These are phyloP conservation scores for Enteromius mattozi DNA, from an alignment of 2,797 vertebrate genomes.

Conservation along the genomic window DNA sequence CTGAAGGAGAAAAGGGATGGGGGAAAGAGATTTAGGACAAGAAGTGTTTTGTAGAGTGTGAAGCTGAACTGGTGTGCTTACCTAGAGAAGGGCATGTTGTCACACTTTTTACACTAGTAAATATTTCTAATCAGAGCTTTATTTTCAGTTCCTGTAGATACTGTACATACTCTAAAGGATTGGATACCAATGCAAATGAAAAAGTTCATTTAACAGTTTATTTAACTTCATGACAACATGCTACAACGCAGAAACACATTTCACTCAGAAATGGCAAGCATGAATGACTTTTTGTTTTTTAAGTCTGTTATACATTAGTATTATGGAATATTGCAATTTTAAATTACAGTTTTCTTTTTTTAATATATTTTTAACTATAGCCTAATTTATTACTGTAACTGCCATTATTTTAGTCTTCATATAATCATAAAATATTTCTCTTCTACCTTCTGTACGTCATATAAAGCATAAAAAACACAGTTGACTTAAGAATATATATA, in stretches of 20 bases:
- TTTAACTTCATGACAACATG: not conserved
- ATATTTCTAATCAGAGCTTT: not conserved
- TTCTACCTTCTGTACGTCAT: not conserved
- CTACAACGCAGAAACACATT: not conserved
- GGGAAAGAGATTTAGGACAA: conserved; percentile 61
- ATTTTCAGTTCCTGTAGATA: not conserved
- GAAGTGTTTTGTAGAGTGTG: conserved; percentile 77
- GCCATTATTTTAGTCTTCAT: not conserved
- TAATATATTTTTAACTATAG: too few relatives aligned
- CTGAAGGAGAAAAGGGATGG: conserved; percentile 50
- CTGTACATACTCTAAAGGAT: not conserved
- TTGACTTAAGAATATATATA: not conserved
- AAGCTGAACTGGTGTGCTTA: conserved; percentile 60
- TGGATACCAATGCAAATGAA: not conserved
- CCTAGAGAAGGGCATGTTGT: not conserved
- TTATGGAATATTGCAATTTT: not conserved
- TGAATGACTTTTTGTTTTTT: not conserved
- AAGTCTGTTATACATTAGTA: not conserved
- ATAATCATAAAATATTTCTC: not conserved
- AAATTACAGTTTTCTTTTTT: not conserved
- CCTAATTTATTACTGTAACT: not conserved
- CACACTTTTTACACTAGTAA: not conserved
- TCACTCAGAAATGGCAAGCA: not conserved
- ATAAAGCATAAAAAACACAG: not conserved
- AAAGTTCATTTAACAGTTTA: not conserved